These are phyloP conservation scores for Sebastiscus tertius DNA, from an alignment of 2,797 vertebrate genomes.

Conservation along the genomic window DNA sequence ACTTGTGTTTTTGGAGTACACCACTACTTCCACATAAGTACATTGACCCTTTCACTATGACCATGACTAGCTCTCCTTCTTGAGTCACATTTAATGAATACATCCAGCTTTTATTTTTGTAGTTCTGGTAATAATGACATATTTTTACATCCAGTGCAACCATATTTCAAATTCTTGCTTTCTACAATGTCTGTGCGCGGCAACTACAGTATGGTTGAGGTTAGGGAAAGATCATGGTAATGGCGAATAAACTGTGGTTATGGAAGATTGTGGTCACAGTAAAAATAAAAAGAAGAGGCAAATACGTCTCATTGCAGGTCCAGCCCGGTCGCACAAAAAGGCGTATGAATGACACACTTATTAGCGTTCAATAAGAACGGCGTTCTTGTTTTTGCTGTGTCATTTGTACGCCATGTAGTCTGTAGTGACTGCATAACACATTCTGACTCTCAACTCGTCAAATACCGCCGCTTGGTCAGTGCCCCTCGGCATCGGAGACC, in stretches of 20 bases:
- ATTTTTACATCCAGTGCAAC: background rate
- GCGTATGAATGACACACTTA: too few species aligned
- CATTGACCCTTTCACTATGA: background rate
- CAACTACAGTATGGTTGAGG: background rate
- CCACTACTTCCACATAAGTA: background rate
- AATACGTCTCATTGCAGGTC: background rate
- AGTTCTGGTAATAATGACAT: background rate
- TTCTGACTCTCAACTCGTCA: too few species aligned
- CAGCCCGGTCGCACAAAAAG: too few species aligned
- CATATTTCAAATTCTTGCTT: background rate
- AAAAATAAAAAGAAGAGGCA: background rate
- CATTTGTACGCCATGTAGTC: too few species aligned
- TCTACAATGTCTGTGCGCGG: background rate
- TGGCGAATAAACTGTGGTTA: background rate
- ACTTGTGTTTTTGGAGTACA: background rate
- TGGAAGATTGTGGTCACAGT: background rate
- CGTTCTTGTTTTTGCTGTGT: too few species aligned
- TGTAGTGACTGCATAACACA: too few species aligned
- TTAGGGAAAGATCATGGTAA: background rate
- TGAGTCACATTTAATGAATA: background rate
- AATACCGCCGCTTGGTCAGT: too few species aligned
- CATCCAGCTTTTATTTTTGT: background rate
- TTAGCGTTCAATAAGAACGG: too few species aligned
- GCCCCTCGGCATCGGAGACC: too few species aligned
- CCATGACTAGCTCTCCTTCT: background rate